Evolutionary conservation across 2,888 invertebrate species (phyloP), one percentile per base, ranked within the genome.

Genomic region (Pachymerium ferrugineum): DNA sequence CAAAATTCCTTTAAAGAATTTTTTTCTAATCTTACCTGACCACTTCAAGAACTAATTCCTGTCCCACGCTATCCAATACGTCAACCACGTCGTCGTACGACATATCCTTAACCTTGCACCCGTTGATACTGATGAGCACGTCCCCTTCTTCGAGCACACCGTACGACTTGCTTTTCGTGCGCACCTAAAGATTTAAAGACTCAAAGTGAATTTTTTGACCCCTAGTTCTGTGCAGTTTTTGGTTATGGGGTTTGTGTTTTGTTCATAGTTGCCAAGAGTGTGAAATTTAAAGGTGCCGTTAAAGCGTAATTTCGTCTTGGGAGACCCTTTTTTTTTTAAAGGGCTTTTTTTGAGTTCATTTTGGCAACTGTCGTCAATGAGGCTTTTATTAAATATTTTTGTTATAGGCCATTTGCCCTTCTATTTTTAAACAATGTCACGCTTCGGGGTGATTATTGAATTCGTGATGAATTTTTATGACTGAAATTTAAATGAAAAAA

Each of bases 71-170:
- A 54, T 78, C 78, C 14, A 77, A 76, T 5, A 78, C 74, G 25
- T 77, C 75, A 76, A 78, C 77, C 4, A 76, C 77, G 47, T 78
- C 77, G 31, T 78, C 77, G 74, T 78, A 77, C 2, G 77, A 76
- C 12, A 78, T 74, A 12, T 72, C 74, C 10, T 76, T 47, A 38
- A 76, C 76, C 14, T 75, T 47, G 12, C 73, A 72, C 6, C 76
- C 77, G 72, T 77, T 77, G 31, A 77, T 74, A 22, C 74, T 74
- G 19, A 77, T 6, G 16, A 78, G 74, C 14, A 75, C 62, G 73
- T 78, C 78, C 1, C 77, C 77, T 75, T 78, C 77, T 16, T 67
- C 33, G 14, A 78, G 74, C 0, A 71, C 38, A 31, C 74, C 74
- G 67, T 76, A 73, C 0, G 78, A 74, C 35, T 78, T 78, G 75